Percentiles rank a stretch among this genome's conserved stretches.
These are phyloP conservation scores for Panopea generosa DNA, from an alignment of 2,888 invertebrate genomes.

Conservation along the genomic window DNA sequence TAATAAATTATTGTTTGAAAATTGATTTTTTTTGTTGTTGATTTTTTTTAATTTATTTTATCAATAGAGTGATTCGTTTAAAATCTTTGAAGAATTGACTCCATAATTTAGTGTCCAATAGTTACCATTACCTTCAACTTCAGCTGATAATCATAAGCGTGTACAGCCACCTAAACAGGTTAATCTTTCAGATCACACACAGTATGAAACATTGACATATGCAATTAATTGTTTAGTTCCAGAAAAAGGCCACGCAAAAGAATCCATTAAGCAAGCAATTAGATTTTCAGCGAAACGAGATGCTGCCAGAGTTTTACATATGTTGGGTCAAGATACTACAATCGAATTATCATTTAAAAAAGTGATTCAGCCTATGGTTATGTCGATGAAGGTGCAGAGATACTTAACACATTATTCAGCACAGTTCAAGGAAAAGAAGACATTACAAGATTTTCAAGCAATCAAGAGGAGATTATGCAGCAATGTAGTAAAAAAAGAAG, in stretches of 20 bases:
- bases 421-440: background rate
- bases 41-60: too few species aligned
- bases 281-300: constrained; percentile 1
- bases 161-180: background rate
- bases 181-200: background rate
- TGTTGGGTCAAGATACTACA: background rate
- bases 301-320: background rate
- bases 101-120: too few species aligned
- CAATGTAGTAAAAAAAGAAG: background rate
- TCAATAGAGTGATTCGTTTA: too few species aligned
- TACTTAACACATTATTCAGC: background rate
- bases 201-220: background rate
- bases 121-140: too few species aligned
- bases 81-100: too few species aligned
- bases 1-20: too few species aligned
- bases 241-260: background rate
- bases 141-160: background rate
- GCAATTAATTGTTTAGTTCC: background rate
- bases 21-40: too few species aligned
- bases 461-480: background rate
- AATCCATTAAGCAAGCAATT: background rate
- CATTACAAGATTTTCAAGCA: background rate
- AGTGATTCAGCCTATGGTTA: background rate
- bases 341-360: background rate
- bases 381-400: too few species aligned